These are phyloP conservation scores for Idaea aversata DNA, from an alignment of 2,888 invertebrate species.

Conservation along the genomic window DNA sequence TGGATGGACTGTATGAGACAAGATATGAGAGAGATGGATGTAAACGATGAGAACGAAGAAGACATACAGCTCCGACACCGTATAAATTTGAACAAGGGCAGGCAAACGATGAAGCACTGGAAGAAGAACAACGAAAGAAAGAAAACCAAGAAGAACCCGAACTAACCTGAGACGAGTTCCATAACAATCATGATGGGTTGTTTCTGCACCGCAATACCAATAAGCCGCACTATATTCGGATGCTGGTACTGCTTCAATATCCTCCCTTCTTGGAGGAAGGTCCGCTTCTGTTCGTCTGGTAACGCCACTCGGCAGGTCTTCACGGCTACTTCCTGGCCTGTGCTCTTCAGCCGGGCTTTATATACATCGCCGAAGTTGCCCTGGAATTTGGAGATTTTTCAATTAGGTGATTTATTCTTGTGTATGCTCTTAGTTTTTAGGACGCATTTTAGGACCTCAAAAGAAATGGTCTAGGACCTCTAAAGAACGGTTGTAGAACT, in stretches of 20 bases:
- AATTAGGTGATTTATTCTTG: slow-evolving; percentile 7
- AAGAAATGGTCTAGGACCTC: too few species aligned
- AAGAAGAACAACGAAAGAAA: too few species aligned
- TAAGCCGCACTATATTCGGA: slow-evolving; percentile 96
- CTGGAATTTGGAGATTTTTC: slow-evolving; percentile 69
- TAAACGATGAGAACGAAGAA: too few species aligned
- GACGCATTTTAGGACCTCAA: too few species aligned
- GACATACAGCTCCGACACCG: too few species aligned
- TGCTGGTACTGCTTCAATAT: slow-evolving; percentile 98
- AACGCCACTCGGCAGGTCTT: slow-evolving; percentile 97
- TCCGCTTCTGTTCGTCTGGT: slow-evolving; percentile 95
- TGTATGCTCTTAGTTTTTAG: neutral
- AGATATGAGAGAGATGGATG: too few species aligned
- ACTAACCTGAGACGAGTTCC: slow-evolving; percentile 93
- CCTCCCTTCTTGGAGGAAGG: slow-evolving; percentile 96
- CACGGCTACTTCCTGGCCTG: slow-evolving; percentile 94
- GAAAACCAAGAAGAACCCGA: slow-evolving; percentile 4
- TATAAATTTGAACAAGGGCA: too few species aligned
- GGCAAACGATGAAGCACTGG: too few species aligned
- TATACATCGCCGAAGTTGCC: slow-evolving; percentile 99
- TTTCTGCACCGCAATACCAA: slow-evolving; percentile 98
- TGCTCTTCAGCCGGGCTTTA: slow-evolving; percentile 91
- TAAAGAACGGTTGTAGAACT: too few species aligned
- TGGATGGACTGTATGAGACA: too few species aligned
- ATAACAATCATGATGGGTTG: slow-evolving; percentile 99